Evolutionary conservation across 2,888 invertebrate genomes (phyloP), one percentile per base, ranked within the genome.

Genomic region (Hirtodrosophila confusa): DNA sequence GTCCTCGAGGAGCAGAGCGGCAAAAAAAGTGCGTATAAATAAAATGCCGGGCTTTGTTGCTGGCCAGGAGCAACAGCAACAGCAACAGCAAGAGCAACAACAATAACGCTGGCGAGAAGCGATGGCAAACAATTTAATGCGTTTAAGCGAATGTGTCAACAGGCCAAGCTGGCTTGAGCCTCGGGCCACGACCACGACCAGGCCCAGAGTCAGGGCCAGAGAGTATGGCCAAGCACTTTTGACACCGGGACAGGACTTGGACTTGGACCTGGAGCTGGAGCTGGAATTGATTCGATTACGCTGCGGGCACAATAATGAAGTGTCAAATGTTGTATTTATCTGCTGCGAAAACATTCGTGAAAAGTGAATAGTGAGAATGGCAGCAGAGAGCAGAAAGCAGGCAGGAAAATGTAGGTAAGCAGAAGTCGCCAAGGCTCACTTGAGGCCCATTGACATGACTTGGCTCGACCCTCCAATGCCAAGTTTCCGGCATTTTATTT

Each of bases 291-390:
- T 89, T 89, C 83, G 82, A 88, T 89, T 88, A 80, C 74, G 78
- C 77, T 86, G 78, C 77, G 82, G 84, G 85, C 80, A 75, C 82
- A 84, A 85, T 88, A 90, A 90, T 89, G 85, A 89, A 90, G 89
- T 90, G 89, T 89, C 90, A 89, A 90, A 85, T 80, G 80, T 78
- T 80, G 89, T 89, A 86, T 89, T 89, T 88, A 89, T 89, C 84
- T 82, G 75, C 73, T 76, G 76, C 74, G 75, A 70, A 78, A 86
- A 80, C 86, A 84, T 83, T 83, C 70, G 78, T 69, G 73, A 60
- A 62, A 58, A 63, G 53, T 49, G 60, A 56, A 37, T 37, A 58
- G 51, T 17, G 44, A 58, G 56, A 40, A 55, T 49, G 36, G 56
- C 51, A 55, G 60, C 47, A 56, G 61, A 43, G 17, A 53, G 33